A percentile compares a stretch with the other conserved stretches of the same genome.
These are phyloP conservation scores for Adoxophyes honmai DNA, from an alignment of 1,140 invertebrate species.

Conservation along the genomic window DNA sequence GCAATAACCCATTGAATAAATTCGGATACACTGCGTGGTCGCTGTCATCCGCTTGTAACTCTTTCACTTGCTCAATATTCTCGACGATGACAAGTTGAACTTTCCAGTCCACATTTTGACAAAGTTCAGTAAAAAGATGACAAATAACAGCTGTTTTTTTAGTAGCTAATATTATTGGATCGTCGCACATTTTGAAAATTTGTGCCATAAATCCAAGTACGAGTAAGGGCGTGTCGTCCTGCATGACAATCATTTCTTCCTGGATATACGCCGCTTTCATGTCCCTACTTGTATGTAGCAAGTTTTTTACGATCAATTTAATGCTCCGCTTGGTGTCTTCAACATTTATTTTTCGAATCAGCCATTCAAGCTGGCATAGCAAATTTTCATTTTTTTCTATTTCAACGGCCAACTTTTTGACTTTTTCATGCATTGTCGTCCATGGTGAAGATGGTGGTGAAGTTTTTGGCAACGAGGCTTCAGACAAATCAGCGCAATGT, in stretches of 20 bases:
- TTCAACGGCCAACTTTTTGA: not conserved
- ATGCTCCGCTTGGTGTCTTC: not conserved
- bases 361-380: slow-evolving; percentile 7
- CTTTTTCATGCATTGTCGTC: not conserved
- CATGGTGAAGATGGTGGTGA: not conserved
- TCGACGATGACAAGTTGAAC: not conserved
- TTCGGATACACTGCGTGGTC: not conserved
- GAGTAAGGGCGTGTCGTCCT: not conserved
- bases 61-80: not conserved
- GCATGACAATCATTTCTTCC: not conserved
- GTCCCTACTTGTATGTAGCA: not conserved
- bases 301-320: not conserved
- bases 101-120: not conserved
- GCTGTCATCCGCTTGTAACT: not conserved
- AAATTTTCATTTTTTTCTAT: not conserved
- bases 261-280: slow-evolving; percentile 3
- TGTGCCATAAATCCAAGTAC: slow-evolving; percentile 2
- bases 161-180: not conserved
- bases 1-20: not conserved
- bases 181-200: slow-evolving; percentile 7
- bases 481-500: not conserved
- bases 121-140: not conserved
- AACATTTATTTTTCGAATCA: not conserved
- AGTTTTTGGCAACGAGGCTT: not conserved
- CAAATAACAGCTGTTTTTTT: not conserved